Percentiles rank a stretch among this genome's conserved stretches.
Evolutionary conservation across 2,113 vertebrate species (phyloP).

Genomic region (Thinocorus orbignyianus): DNA sequence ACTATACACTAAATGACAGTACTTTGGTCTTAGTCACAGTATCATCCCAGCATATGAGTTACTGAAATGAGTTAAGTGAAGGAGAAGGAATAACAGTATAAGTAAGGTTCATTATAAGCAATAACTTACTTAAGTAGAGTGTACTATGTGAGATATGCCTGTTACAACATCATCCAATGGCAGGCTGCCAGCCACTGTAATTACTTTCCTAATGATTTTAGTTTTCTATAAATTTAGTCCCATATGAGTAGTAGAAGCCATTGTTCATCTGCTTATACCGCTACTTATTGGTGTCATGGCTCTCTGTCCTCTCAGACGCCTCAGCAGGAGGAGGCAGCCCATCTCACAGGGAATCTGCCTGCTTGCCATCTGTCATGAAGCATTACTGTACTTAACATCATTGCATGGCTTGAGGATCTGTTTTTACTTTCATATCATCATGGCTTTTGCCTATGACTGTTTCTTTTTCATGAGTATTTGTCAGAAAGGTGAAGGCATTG

Average conservation of each 20-base stretch:
- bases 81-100: background rate
- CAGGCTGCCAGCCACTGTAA: background rate
- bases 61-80: background rate
- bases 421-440: background rate
- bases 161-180: background rate
- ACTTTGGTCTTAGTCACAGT: background rate
- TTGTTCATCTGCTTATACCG: background rate
- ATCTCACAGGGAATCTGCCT: background rate
- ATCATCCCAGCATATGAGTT: background rate
- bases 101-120: background rate
- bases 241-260: background rate
- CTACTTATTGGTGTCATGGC: background rate
- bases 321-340: background rate
- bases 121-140: background rate
- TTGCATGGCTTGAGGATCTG: background rate
- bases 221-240: background rate
- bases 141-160: background rate
- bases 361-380: background rate
- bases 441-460: background rate
- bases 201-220: background rate
- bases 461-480: background rate
- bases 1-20: background rate
- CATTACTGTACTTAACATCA: background rate
- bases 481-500: background rate
- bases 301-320: background rate